Base-by-base conservation (phyloP, 1,140 invertebrate genomes). In the Idris sp. region DNA sequence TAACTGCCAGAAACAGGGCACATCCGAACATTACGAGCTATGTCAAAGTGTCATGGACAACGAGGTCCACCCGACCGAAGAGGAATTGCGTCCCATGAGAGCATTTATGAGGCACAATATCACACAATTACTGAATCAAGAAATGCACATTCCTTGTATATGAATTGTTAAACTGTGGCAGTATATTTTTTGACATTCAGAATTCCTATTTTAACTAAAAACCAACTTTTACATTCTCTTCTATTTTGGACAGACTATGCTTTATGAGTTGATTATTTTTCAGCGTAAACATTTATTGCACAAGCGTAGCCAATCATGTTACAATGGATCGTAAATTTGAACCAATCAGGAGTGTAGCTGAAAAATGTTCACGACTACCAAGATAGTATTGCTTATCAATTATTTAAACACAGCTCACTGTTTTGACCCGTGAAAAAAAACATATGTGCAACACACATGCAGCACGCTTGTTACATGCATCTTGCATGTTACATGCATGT, bases 261-360 rank as follows among this genome's bases (percentile, higher is more conserved):
- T 79, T 78, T 79, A 84, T 83, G 81, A 84, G 83, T 77, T 79
- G 71, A 80, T 84, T 84, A 82, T 80, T 81, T 82, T 83, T 76
- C 77, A 65, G 71, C 78, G 75, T 71, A 73, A 74, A 71, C 74
- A 82, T 79, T 77, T 76, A 65, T 78, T 79, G 81, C 82, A 86
- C 83, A 86, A 86, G 79, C 81, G 79, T 78, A 76, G 82, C 81
- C 85, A 86, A 86, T 86, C 84, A 86, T 79, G 74, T 75, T 79
- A 86, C 85, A 86, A 86, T 86, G 80, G 85, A 76, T 83, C 81
- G 84, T 84, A 86, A 86, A 86, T 86, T 85, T 80, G 76, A 83
- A 77, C 83, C 84, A 85, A 86, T 86, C 84, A 86, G 78, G 65
- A 77, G 71, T 76, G 77, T 83, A 81, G 80, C 69, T 74, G 74